phyloP scores from a whole-genome alignment of 2,888 invertebrate species.

The Clanis bilineata region DNA sequence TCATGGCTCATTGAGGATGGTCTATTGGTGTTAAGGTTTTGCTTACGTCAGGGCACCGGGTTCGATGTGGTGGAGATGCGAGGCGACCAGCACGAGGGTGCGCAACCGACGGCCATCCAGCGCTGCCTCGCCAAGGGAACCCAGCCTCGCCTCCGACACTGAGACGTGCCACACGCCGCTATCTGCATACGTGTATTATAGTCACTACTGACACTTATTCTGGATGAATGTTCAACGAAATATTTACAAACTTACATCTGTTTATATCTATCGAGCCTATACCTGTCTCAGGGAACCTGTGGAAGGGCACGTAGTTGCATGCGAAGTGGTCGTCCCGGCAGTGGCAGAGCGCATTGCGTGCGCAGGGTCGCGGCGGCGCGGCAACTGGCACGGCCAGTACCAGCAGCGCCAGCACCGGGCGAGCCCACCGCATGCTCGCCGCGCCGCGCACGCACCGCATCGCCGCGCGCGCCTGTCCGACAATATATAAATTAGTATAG shows the following conservation, averaged over 20 bases:
- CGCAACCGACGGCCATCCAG: conserved; percentile 87
- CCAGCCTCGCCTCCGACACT: conserved; percentile 82
- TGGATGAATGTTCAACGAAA: no score
- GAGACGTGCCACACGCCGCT: conserved; percentile 85
- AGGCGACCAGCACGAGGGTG: conserved; percentile 89
- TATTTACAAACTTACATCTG: no score
- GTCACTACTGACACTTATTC: background rate
- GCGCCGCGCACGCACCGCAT: background rate
- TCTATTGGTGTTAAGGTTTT: background rate
- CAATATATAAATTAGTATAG: conserved; percentile 3
- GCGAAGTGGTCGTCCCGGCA: conserved; percentile 58
- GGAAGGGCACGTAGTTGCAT: conserved; percentile 58
- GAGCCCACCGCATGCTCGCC: background rate
- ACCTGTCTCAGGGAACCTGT: conserved; percentile 59
- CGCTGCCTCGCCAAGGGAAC: conserved; percentile 88
- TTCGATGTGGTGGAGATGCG: conserved; percentile 87
- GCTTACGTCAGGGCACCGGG: conserved; percentile 87
- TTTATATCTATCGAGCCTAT: no score
- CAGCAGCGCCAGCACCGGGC: conserved; percentile 25
- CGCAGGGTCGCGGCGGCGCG: conserved; percentile 27
- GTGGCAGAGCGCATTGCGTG: conserved; percentile 49
- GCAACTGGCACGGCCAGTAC: conserved; percentile 25
- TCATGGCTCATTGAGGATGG: background rate
- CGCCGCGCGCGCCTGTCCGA: background rate
- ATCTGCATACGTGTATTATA: conserved; percentile 32